Base-by-base conservation (phyloP, 2,888 invertebrate genomes). In the Andrena camellia region DNA sequence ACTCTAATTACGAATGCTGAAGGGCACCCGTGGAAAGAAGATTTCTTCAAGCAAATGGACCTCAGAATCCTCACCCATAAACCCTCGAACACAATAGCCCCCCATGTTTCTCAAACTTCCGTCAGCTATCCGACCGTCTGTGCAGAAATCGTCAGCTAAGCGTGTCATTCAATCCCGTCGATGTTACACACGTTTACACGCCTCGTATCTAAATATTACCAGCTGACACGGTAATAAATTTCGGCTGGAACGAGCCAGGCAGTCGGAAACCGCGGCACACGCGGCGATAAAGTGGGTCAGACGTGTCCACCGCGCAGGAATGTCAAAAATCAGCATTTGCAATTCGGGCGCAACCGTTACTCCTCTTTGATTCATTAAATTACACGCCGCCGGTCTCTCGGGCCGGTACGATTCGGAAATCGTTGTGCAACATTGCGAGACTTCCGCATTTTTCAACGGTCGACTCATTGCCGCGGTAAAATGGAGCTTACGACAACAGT, bases 291-390 rank as follows among this genome's bases (percentile, higher is more conserved):
- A 81, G 75, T 81, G 50, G 81, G 81, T 69, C 81, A 73, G 63
- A 69, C 81, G 68, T 81, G 81, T 81, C 63, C 72, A 71, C 29
- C 64, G 54, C 63, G 64, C 23, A 29, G 81, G 81, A 81, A 81
- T 81, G 81, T 81, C 64, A 81, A 81, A 81, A 81, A 81, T 81
- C 81, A 69, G 81, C 81, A 81, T 81, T 81, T 63, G 81, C 81
- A 73, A 71, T 81, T 81, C 73, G 57, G 42, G 62, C 81, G 68
- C 48, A 20, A 69, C 81, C 81, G 81, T 81, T 81, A 81, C 73
- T 48, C 63, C 68, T 63, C 81, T 67, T 42, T 64, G 81, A 73
- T 80, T 81, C 81, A 26, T 73, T 81, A 73, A 81, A 81, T 81
- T 81, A 73, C 67, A 54, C 26, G 20, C 33, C 8, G 13, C 59